Conservation (phyloP, 2,797 vertebrate species). For the Melanotaenia pygmaea region DNA sequence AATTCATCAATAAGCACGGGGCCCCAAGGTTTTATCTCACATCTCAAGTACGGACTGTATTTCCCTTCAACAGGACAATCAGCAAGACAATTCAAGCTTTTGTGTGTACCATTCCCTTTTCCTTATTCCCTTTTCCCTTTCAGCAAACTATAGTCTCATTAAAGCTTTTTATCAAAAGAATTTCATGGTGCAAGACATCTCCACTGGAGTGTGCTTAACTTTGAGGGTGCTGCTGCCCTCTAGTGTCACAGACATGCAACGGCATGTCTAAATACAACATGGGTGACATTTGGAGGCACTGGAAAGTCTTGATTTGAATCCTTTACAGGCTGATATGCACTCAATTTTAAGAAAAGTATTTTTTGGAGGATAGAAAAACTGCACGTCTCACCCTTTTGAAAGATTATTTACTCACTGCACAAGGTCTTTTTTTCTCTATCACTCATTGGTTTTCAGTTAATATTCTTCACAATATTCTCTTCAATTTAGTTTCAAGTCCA, state of each 20-base stretch:
- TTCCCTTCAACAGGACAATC: slow-evolving; percentile 70
- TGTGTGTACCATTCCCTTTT: slow-evolving; percentile 71
- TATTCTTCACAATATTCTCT: slow-evolving; percentile 40
- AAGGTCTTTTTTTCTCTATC: slow-evolving; percentile 34
- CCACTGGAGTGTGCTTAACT: slow-evolving; percentile 45
- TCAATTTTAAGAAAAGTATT: not conserved
- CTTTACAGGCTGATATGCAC: not conserved
- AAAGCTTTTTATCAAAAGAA: slow-evolving; percentile 73
- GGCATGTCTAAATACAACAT: slow-evolving; percentile 39
- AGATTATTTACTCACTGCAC: slow-evolving; percentile 35
- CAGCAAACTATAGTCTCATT: slow-evolving; percentile 72
- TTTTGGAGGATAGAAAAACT: slow-evolving; percentile 34
- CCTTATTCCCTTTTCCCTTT: slow-evolving; percentile 54
- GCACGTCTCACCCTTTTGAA: slow-evolving; percentile 27
- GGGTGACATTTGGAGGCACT: slow-evolving; percentile 35
- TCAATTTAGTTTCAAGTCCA: slow-evolving; percentile 26
- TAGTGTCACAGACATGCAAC: slow-evolving; percentile 58
- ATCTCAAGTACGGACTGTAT: slow-evolving; percentile 48
- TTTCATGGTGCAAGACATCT: slow-evolving; percentile 58
- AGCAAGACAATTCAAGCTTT: slow-evolving; percentile 79
- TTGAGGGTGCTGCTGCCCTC: slow-evolving; percentile 60
- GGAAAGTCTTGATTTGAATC: slow-evolving; percentile 21
- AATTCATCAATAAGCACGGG: slow-evolving; percentile 78
- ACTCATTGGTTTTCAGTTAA: slow-evolving; percentile 27
- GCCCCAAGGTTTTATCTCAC: slow-evolving; percentile 68